These are phyloP conservation scores for Bufo bufo DNA, from an alignment of 2,113 vertebrate species.

Conservation along the genomic window DNA sequence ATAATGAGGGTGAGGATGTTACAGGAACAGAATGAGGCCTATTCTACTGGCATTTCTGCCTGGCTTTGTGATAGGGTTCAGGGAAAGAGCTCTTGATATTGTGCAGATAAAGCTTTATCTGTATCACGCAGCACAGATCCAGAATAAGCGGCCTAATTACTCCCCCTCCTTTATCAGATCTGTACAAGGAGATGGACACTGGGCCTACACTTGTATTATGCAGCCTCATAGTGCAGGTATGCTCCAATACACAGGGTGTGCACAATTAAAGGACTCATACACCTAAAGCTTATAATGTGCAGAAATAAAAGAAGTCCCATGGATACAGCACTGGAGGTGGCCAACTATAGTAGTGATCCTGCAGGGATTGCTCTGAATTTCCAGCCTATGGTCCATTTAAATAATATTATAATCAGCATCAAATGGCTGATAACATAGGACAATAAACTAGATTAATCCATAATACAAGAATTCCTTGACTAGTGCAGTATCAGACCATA, in stretches of 20 bases:
- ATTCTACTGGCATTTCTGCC: slow-evolving; percentile 75
- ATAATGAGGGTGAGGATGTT: slow-evolving; percentile 69
- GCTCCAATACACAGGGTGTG: not conserved
- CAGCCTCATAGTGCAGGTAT: slow-evolving; percentile 25
- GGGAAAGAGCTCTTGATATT: slow-evolving; percentile 74
- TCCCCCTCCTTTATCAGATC: slow-evolving; percentile 67
- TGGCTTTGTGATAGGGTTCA: slow-evolving; percentile 73
- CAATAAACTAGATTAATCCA: not conserved
- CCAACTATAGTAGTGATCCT: not conserved
- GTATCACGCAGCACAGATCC: slow-evolving; percentile 70
- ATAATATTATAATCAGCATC: not conserved
- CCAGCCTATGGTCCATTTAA: not conserved
- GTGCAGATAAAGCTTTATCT: slow-evolving; percentile 79
- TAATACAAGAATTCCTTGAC: not conserved
- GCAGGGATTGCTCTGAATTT: not conserved
- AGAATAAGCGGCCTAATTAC: slow-evolving; percentile 82
- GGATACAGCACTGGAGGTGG: not conserved
- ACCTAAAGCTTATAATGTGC: not conserved
- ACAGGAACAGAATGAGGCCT: slow-evolving; percentile 62
- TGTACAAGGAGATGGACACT: slow-evolving; percentile 57
- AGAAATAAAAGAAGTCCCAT: not conserved
- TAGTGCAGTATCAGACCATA: too few species aligned
- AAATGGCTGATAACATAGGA: not conserved
- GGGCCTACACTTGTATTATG: slow-evolving; percentile 36
- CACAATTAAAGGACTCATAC: not conserved